Conservation (phyloP, 64 coral and sea anemone species). For the Dendrophyllia cribrosa region DNA sequence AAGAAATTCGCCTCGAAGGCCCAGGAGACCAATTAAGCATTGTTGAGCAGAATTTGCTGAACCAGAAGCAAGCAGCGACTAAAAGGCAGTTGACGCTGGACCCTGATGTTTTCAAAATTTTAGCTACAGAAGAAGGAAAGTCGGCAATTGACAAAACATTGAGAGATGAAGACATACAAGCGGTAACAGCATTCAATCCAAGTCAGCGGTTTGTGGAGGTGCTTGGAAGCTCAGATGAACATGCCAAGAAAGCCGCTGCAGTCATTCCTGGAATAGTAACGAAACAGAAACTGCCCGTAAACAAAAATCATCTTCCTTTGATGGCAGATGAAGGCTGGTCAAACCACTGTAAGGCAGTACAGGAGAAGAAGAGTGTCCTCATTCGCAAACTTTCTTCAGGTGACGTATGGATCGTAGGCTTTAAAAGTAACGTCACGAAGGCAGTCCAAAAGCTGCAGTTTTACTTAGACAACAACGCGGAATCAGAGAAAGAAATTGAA, state of each 20-base stretch:
- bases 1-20: constrained; percentile 26
- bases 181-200: constrained; percentile 21
- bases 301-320: constrained; percentile 18
- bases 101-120: constrained; percentile 29
- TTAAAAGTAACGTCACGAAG: constrained; percentile 18
- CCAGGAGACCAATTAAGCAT: constrained; percentile 26
- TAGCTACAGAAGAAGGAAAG: constrained; percentile 17
- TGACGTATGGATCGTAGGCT: constrained; percentile 31
- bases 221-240: constrained; percentile 17
- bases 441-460: not conserved
- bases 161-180: not conserved
- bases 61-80: not conserved
- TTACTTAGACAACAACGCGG: constrained; percentile 31
- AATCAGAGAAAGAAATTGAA: not conserved
- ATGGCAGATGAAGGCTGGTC: constrained; percentile 20
- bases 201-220: not conserved
- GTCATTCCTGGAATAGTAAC: constrained; percentile 18
- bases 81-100: not conserved
- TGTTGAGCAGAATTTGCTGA: not conserved
- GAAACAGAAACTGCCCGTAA: constrained; percentile 34
- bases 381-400: not conserved
- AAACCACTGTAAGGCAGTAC: not conserved
- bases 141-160: not conserved
- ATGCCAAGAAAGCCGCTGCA: constrained; percentile 37
- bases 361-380: not conserved